Evolutionary conservation across 2,113 vertebrate genomes (phyloP).

Genomic region (Xenotilapia flavipinnis): DNA sequence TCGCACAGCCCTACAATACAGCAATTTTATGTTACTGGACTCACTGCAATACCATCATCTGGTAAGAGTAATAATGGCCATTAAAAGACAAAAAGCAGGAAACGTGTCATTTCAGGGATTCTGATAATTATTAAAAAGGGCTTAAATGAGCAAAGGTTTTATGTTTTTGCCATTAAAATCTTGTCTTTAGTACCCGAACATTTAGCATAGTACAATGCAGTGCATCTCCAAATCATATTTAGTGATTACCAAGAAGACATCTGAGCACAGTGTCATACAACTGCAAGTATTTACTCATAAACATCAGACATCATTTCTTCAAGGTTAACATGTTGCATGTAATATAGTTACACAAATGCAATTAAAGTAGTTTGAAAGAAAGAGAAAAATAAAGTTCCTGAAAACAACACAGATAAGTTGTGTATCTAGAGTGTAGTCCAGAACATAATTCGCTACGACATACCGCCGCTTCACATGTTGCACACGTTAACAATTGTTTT

Average conservation of each 20-base stretch:
- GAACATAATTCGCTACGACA: slow-evolving; percentile 42
- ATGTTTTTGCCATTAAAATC: neutral
- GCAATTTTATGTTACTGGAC: neutral
- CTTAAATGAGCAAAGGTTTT: neutral
- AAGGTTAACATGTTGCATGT: slow-evolving; percentile 52
- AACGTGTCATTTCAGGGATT: neutral
- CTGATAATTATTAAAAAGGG: neutral
- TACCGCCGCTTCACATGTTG: slow-evolving; percentile 26
- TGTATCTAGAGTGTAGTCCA: slow-evolving; percentile 24
- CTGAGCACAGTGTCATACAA: neutral
- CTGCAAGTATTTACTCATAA: slow-evolving; percentile 64
- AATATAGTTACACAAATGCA: slow-evolving; percentile 55
- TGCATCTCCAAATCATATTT: neutral
- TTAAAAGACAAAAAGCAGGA: neutral
- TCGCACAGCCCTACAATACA: neutral
- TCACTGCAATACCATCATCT: neutral
- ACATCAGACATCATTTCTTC: slow-evolving; percentile 46
- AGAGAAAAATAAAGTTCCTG: neutral
- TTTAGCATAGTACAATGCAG: neutral
- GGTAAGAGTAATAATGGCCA: neutral
- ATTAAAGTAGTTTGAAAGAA: slow-evolving; percentile 33
- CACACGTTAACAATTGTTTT: slow-evolving; percentile 21
- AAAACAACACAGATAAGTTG: slow-evolving; percentile 54
- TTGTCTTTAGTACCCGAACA: neutral
- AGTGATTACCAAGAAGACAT: neutral